A percentile compares a stretch with the other conserved stretches of the same genome.
Conservation (phyloP, 1,140 invertebrate genomes). For the Trichomalopsis sarcophagae region DNA sequence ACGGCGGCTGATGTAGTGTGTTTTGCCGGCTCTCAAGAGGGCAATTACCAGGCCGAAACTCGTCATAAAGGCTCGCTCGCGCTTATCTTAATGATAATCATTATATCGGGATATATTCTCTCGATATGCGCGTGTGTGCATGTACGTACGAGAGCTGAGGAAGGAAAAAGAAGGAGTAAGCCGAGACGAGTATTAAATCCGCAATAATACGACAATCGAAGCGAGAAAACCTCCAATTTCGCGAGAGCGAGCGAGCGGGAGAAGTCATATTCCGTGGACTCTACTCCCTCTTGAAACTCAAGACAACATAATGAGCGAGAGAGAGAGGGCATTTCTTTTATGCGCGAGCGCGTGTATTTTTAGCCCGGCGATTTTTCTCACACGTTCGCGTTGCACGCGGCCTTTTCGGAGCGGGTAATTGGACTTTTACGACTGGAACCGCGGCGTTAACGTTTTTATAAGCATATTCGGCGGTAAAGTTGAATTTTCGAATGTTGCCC, state of each 20-base stretch:
- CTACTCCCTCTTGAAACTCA: slow-evolving; percentile 59
- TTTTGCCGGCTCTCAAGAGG: slow-evolving; percentile 15
- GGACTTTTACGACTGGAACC: slow-evolving; percentile 46
- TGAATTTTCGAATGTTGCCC: neutral
- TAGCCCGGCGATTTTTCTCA: slow-evolving; percentile 48
- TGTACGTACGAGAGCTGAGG: neutral
- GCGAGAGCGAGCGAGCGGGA: slow-evolving; percentile 28
- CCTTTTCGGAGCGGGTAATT: slow-evolving; percentile 38
- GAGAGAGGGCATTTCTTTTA: slow-evolving; percentile 10
- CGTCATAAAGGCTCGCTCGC: slow-evolving; percentile 37
- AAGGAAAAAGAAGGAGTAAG: neutral
- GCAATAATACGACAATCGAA: slow-evolving; percentile 64
- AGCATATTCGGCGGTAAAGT: too few relatives aligned
- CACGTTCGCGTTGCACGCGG: neutral
- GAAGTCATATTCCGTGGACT: slow-evolving; percentile 39
- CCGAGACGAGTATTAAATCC: slow-evolving; percentile 58
- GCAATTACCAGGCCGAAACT: slow-evolving; percentile 34
- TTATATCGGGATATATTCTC: slow-evolving; percentile 31
- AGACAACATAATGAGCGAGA: slow-evolving; percentile 64
- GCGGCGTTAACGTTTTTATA: slow-evolving; percentile 30
- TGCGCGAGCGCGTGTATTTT: slow-evolving; percentile 28
- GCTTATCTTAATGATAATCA: slow-evolving; percentile 51
- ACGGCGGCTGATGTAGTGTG: neutral
- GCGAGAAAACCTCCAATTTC: slow-evolving; percentile 54
- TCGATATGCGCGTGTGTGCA: slow-evolving; percentile 48